phyloP scores from a whole-genome alignment of 2,797 vertebrate species.

The Leptatherina wallacei region DNA sequence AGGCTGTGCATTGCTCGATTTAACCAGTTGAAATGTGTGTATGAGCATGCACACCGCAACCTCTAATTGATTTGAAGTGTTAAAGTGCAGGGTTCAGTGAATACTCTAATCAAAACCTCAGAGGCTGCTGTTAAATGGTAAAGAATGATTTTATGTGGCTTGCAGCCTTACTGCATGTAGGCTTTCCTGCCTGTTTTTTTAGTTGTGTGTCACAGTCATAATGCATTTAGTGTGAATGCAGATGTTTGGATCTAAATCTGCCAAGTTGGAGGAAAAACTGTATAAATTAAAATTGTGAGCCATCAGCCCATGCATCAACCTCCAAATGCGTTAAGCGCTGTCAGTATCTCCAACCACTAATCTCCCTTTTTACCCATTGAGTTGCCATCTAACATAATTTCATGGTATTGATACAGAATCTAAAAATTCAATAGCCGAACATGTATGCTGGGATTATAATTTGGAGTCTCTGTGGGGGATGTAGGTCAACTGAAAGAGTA shows the following conservation, averaged over 20 bases:
- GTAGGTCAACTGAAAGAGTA: slow-evolving; percentile 77
- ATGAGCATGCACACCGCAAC: slow-evolving; percentile 27
- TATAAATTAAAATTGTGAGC: slow-evolving; percentile 19
- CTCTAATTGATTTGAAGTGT: slow-evolving; percentile 73
- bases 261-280: slow-evolving; percentile 21
- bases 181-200: slow-evolving; percentile 10
- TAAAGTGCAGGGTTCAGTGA: slow-evolving; percentile 66
- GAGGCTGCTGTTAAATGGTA: slow-evolving; percentile 47
- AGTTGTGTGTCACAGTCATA: slow-evolving; percentile 1
- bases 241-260: slow-evolving; percentile 33
- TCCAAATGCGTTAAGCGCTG: slow-evolving; percentile 37
- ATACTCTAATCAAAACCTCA: slow-evolving; percentile 59
- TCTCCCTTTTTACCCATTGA: slow-evolving; percentile 58
- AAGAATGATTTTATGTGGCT: slow-evolving; percentile 59
- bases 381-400: slow-evolving; percentile 67
- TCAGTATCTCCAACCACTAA: slow-evolving; percentile 37
- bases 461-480: slow-evolving; percentile 70
- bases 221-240: slow-evolving; percentile 5
- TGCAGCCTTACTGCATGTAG: slow-evolving; percentile 8
- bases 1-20: slow-evolving; percentile 59
- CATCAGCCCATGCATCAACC: slow-evolving; percentile 27
- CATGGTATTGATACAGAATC: slow-evolving; percentile 65
- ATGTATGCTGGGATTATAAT: slow-evolving; percentile 72
- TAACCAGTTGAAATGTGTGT: slow-evolving; percentile 50
- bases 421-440: slow-evolving; percentile 67